Evolutionary conservation across 2,797 vertebrate species (phyloP).

Genomic region (Podargus strigoides): DNA sequence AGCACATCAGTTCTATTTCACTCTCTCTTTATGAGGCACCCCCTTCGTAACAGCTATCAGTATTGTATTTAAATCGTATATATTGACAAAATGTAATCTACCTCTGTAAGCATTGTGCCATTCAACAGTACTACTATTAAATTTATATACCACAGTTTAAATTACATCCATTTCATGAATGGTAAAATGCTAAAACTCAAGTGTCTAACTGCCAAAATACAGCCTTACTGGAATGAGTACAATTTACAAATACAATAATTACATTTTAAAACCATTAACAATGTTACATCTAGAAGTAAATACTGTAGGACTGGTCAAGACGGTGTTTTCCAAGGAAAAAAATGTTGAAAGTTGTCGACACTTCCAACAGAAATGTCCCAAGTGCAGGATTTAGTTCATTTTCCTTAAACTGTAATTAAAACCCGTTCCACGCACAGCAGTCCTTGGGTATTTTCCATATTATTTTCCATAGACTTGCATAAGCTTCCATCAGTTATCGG

Average conservation of each 20-base stretch:
- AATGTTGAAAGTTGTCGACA: constrained; percentile 65
- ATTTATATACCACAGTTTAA: constrained; percentile 81
- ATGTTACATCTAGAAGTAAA: constrained; percentile 88
- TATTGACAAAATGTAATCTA: constrained; percentile 80
- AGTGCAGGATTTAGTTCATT: constrained; percentile 69
- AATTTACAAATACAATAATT: constrained; percentile 94
- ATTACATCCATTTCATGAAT: constrained; percentile 81
- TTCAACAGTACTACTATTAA: constrained; percentile 77
- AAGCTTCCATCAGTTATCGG: constrained; percentile 87
- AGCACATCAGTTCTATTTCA: constrained; percentile 30
- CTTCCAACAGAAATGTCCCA: constrained; percentile 70
- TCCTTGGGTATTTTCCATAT: constrained; percentile 46
- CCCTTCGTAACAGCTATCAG: constrained; percentile 70
- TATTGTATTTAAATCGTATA: constrained; percentile 71
- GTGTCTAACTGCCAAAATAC: constrained; percentile 83
- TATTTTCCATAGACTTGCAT: constrained; percentile 62
- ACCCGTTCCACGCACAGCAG: constrained; percentile 63
- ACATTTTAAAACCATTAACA: constrained; percentile 93
- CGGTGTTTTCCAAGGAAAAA: constrained; percentile 75
- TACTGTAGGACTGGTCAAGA: constrained; percentile 89
- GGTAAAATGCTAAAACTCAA: constrained; percentile 80
- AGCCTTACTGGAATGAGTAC: constrained; percentile 88
- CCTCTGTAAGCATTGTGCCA: constrained; percentile 77
- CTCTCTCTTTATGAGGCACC: constrained; percentile 69
- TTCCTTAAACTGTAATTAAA: constrained; percentile 68